Evolutionary conservation across 2,888 invertebrate species (phyloP), one percentile per base, ranked within the genome.

Genomic region (Cephus pulcher): DNA sequence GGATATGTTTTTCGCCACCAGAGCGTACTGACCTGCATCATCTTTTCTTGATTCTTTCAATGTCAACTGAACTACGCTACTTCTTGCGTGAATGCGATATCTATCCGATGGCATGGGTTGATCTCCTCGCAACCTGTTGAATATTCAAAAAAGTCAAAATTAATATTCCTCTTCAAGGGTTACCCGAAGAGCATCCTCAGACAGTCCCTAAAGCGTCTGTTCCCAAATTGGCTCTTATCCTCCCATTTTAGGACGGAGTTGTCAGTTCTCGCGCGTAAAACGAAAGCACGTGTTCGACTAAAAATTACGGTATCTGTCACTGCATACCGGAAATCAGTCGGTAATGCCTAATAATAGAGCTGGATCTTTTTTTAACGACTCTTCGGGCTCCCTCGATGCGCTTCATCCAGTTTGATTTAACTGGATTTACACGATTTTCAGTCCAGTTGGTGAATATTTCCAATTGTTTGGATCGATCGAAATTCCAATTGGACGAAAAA

Each of bases 1-100:
- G 30, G 78, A 75, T 32, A 74, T 95, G 88, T 96, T 94, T 88
- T 96, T 95, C 82, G 97, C 95, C 82, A 96, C 95, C 85, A 97
- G 91, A 35, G 93, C 92, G 89, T 94, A 94, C 76, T 93, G 92
- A 34, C 94, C 94, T 6, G 92, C 87, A 85, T 93, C 93, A 34
- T 92, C 91, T 80, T 87, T 90, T 40, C 87, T 88, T 70, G 91
- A 86, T 80, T 91, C 88, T 34, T 90, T 89, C 78, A 92, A 82
- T 2, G 90, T 91, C 85, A 92, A 92, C 86, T 96, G 95, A 77
- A 96, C 95, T 80, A 95, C 94, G 88, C 95, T 95, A 78, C 93
- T 93, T 85, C 93, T 93, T 78, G 94, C 93, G 69, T 93, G 92
- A 71, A 93, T 92, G 82, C 94, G 94, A 92, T 95, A 95, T 84